Conservation (phyloP, 2,888 invertebrate genomes). For the Hydrotaea cyrtoneurina region DNA sequence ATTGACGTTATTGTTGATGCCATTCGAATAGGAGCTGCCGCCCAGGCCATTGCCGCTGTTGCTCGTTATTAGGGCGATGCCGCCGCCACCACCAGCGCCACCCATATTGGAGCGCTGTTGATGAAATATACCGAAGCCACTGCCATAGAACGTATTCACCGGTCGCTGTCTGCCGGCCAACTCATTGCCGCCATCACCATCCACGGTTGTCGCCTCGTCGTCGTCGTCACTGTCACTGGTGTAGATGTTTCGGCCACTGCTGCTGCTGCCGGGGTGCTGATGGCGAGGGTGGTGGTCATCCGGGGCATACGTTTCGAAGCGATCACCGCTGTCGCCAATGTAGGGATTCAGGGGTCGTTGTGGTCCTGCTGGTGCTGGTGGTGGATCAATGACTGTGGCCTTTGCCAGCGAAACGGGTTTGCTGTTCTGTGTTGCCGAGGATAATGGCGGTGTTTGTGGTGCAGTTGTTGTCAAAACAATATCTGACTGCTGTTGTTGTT, state of each 20-base stretch:
- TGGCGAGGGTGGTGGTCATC: neutral
- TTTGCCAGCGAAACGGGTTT: slow-evolving; percentile 15
- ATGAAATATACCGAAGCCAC: slow-evolving; percentile 77
- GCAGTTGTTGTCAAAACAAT: slow-evolving; percentile 21
- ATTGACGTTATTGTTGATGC: slow-evolving; percentile 85
- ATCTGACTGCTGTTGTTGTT: slow-evolving; percentile 51
- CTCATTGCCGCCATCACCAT: slow-evolving; percentile 42
- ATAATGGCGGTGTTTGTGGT: neutral
- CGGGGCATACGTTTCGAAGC: neutral
- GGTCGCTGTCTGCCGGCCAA: slow-evolving; percentile 67
- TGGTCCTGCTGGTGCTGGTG: neutral
- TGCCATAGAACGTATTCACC: slow-evolving; percentile 76
- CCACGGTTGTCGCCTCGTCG: slow-evolving; percentile 23
- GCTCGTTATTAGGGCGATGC: slow-evolving; percentile 64
- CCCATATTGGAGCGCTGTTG: slow-evolving; percentile 73
- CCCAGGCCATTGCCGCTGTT: slow-evolving; percentile 67
- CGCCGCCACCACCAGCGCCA: slow-evolving; percentile 71
- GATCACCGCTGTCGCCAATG: neutral
- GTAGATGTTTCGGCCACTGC: neutral
- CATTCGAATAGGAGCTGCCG: slow-evolving; percentile 74
- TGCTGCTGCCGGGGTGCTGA: neutral
- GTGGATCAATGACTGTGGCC: neutral
- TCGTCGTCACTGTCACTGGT: neutral
- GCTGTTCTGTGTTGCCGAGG: neutral
- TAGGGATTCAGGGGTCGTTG: slow-evolving; percentile 10